Evolutionary conservation across 2,888 invertebrate genomes (phyloP), one percentile per base, ranked within the genome.

Genomic region (Archips crataeganus): DNA sequence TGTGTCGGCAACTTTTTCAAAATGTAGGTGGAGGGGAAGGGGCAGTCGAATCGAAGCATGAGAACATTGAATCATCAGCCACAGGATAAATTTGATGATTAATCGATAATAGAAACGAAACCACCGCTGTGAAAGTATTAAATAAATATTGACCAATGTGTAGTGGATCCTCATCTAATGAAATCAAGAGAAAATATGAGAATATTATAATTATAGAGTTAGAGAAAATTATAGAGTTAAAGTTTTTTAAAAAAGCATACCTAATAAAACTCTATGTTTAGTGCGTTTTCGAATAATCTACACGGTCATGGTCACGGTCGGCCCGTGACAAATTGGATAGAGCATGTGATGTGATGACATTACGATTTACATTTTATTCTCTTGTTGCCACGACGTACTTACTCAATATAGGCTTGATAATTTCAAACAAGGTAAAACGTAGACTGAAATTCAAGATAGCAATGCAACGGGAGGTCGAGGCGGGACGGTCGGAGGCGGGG

Each of bases 311-410:
- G 47, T 65, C 65, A 57, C 47, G 79, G 74, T 75, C 75, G 75
- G 77, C 75, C 85, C 85, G 85, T 85, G 87, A 88, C 87, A 85
- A 89, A 88, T 86, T 84, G 84, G 81, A 80, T 83, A 78, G 69
- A 23, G 23, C 23, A 23, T 77, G 77, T 81, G 80, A 80, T 80
- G 84, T 84, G 85, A 90, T 89, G 90, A 90, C 87, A 90, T 79
- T 87, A 79, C 86, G 80, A 83, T 85, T 81, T 81, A 65, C 71
- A 32, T 42, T 69, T 49, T 49, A 59, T 64, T 69, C 57, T 34
- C 32, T 34, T 57, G 45, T 63, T 32, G 23, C n/a, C 49, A 64
- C 68, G 68, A 59, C 63, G 63, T 64, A 49, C 66, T n/a, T 15
- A 42, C 10, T 2, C 51, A 67, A 51, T 45, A 71, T 54, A 71